Evolutionary conservation across 2,113 vertebrate genomes (phyloP).

Genomic region (Donacobius atricapilla): DNA sequence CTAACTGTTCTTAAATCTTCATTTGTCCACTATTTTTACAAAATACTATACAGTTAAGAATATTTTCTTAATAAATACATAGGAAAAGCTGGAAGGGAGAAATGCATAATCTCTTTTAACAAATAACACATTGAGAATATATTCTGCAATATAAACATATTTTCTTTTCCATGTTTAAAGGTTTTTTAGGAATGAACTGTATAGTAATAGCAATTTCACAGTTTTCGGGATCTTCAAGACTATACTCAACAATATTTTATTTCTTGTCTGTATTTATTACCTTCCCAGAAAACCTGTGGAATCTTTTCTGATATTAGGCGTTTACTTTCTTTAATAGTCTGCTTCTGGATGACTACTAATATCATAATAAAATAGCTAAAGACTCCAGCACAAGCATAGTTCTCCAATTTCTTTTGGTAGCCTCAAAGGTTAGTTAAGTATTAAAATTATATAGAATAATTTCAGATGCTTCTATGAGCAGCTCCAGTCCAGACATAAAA

Average conservation of each 20-base stretch:
- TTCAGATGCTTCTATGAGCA: not conserved
- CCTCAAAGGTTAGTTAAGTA: not conserved
- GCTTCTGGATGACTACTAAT: not conserved
- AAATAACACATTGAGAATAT: not conserved
- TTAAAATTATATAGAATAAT: not conserved
- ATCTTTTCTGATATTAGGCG: not conserved
- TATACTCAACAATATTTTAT: not conserved
- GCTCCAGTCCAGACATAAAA: not conserved
- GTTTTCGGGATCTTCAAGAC: not conserved
- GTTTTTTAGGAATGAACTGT: not conserved
- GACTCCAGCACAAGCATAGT: not conserved
- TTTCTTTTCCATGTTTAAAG: not conserved
- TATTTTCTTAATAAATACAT: slow-evolving; percentile 12
- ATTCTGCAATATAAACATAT: not conserved
- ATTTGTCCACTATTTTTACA: slow-evolving; percentile 74
- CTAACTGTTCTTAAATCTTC: slow-evolving; percentile 73
- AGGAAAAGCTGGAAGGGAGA: not conserved
- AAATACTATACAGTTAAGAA: slow-evolving; percentile 48
- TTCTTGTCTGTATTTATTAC: not conserved
- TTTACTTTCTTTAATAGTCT: not conserved
- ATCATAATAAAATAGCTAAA: not conserved
- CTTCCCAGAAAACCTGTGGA: not conserved
- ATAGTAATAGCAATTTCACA: not conserved
- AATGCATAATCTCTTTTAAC: not conserved
- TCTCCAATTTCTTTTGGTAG: not conserved